phyloP scores from a whole-genome alignment of 2,888 invertebrate genomes.

The Cantharis flavilabris region DNA sequence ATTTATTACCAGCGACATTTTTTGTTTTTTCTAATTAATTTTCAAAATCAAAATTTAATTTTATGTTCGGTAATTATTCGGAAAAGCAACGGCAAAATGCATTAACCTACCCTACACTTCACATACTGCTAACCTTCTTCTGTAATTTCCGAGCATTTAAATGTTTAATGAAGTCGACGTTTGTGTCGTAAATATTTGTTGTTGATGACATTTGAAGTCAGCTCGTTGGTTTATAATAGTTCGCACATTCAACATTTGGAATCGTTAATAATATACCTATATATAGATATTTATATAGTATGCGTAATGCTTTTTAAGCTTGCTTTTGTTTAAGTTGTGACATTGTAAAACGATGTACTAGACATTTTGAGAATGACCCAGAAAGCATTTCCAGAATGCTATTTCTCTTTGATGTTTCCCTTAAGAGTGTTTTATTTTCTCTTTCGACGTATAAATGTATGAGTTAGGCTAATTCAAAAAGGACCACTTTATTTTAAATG shows the following conservation, averaged over 20 bases:
- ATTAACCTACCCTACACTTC: not conserved
- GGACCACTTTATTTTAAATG: not conserved
- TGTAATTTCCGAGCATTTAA: not conserved
- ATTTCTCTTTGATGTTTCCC: not conserved
- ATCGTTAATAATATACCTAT: not conserved
- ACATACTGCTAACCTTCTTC: not conserved
- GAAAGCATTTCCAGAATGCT: not conserved
- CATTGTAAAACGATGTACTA: not conserved
- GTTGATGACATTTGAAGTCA: not conserved
- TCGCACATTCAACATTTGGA: not conserved
- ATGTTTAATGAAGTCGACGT: not conserved
- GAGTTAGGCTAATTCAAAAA: not conserved
- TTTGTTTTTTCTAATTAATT: not conserved
- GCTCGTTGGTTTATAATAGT: too few relatives aligned
- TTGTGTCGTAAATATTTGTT: not conserved
- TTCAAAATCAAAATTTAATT: not conserved
- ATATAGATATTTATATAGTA: too few relatives aligned
- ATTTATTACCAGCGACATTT: not conserved
- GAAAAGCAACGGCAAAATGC: not conserved
- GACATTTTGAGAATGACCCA: not conserved
- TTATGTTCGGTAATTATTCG: not conserved
- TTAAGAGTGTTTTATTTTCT: not conserved
- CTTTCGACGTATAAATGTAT: not conserved
- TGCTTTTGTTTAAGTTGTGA: not conserved
- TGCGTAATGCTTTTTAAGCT: not conserved